Conservation (phyloP, 1,140 invertebrate species). For the Eulimnadia texana region DNA sequence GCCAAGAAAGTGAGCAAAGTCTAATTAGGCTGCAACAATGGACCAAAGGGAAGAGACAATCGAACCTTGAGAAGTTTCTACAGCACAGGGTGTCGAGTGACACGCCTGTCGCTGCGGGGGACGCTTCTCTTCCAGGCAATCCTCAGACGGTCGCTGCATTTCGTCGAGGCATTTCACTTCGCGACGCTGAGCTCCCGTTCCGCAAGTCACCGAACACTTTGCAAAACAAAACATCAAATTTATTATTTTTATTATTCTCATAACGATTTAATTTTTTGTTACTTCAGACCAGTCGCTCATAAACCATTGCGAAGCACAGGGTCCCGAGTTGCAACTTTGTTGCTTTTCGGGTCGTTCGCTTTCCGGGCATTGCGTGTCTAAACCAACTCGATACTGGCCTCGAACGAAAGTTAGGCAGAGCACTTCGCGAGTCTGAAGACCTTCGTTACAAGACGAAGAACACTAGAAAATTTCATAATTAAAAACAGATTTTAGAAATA, state of each 20-base stretch:
- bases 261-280: too few species aligned
- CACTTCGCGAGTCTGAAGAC: slow-evolving; percentile 39
- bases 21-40: not conserved
- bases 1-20: too few species aligned
- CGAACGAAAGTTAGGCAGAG: slow-evolving; percentile 39
- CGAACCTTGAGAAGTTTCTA: not conserved
- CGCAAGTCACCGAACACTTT: slow-evolving; percentile 37
- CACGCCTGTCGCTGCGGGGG: slow-evolving; percentile 43
- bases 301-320: slow-evolving; percentile 42
- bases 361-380: slow-evolving; percentile 31
- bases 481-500: too few species aligned
- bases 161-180: slow-evolving; percentile 41
- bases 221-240: slow-evolving; percentile 15
- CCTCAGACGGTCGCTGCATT: slow-evolving; percentile 29
- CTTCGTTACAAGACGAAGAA: slow-evolving; percentile 42
- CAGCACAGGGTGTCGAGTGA: slow-evolving; percentile 26
- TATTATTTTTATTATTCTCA: too few species aligned
- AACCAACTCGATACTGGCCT: slow-evolving; percentile 24
- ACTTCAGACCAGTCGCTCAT: slow-evolving; percentile 45
- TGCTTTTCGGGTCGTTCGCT: slow-evolving; percentile 29
- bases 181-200: slow-evolving; percentile 42
- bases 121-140: slow-evolving; percentile 38
- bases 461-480: slow-evolving; percentile 28
- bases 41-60: not conserved
- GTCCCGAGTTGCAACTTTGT: slow-evolving; percentile 32